Evolutionary conservation across 2,113 vertebrate genomes (phyloP), one percentile per base, ranked within the genome.

Genomic region (Xiphophorus hellerii): DNA sequence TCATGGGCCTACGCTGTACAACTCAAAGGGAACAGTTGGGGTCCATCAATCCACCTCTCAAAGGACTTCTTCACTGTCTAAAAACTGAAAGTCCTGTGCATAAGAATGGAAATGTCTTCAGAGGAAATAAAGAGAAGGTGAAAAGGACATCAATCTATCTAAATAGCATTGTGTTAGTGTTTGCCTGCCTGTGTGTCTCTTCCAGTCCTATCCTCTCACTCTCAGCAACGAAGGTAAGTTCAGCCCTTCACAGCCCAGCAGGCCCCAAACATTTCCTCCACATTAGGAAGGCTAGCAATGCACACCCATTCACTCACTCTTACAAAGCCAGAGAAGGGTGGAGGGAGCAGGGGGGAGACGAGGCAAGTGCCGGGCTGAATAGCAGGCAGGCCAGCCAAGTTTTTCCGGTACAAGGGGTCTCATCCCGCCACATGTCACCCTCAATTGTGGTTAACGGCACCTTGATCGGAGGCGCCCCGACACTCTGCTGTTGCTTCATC

Each of bases 221-320:
- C 63, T 68, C 48, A 64, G 11, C 2, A 67, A 80, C 85, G 84
- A 92, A 90, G 88, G 88, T 89, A 83, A 86, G 76, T 86, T 82
- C 75, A 90, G 88, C 73, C 92, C 91, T 92, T 93, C 91, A 92
- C 89, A 92, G 88, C 78, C 85, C 87, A 92, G 51, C 86, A 90
- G 83, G 74, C 87, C 74, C 83, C 39, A 75, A 90, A 90, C 78
- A 92, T 87, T 88, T 86, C 82, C 76, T 80, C 12, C 73, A 75
- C 74, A 87, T 87, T 88, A 84, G 68, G 54, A 81, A 31, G 73
- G 63, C 76, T 69, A 65, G 66, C 63, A 74, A 69, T 78, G 31
- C 78, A 81, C 81, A 80, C 62, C 11, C 64, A 71, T 31, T 8
- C 42, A n/a, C 62, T 73, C 69, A 67, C 62, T 39, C 80, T 64